phyloP scores from a whole-genome alignment of 2,113 vertebrate species.

The Quiscalus mexicanus region DNA sequence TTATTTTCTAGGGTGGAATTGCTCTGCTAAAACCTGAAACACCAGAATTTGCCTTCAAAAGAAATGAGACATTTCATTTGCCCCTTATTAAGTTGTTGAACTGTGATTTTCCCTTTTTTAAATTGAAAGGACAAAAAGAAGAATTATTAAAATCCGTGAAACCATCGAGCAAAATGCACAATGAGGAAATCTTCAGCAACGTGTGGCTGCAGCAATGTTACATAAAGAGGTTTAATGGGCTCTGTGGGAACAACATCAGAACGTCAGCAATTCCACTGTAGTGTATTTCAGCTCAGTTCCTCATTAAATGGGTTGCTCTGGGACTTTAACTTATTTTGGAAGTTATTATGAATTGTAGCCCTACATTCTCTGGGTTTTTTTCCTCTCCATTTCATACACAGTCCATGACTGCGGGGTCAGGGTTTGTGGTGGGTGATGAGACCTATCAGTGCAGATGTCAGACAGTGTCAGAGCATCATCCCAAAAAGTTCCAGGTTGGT shows the following conservation, averaged over 20 bases:
- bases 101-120: background rate
- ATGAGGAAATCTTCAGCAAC: background rate
- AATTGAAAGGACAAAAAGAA: background rate
- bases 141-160: background rate
- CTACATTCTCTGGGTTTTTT: background rate
- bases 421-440: background rate
- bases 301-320: constrained; percentile 19
- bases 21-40: background rate
- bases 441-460: background rate
- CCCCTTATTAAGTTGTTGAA: background rate
- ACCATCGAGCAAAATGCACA: background rate
- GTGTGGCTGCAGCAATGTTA: constrained; percentile 11
- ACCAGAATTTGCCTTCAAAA: background rate
- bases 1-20: background rate
- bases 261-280: constrained; percentile 41
- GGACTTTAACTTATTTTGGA: background rate
- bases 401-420: background rate
- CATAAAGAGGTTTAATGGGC: constrained; percentile 47
- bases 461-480: background rate
- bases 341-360: background rate
- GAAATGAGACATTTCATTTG: background rate
- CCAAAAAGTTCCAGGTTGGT: background rate
- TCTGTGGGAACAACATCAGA: constrained; percentile 31
- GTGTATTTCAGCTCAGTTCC: constrained; percentile 7
- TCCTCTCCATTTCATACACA: background rate